phyloP scores from a whole-genome alignment of 1,140 invertebrate genomes.

The Tenebrio molitor region DNA sequence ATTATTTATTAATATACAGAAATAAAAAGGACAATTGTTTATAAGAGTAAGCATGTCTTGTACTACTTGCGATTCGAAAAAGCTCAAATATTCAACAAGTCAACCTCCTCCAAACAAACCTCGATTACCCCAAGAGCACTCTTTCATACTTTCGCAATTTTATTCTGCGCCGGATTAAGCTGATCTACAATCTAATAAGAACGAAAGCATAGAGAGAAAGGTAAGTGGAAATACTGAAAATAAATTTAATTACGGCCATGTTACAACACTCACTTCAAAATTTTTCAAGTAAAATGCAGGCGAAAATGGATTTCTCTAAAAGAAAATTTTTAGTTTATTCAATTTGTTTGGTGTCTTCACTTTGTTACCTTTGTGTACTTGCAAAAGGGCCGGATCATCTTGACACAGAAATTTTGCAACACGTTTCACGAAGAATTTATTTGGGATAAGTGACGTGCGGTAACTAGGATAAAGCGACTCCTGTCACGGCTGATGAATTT shows the following conservation, averaged over 20 bases:
- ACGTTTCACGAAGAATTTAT: not conserved
- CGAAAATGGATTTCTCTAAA: conserved; percentile 38
- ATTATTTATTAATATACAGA: conserved; percentile 41
- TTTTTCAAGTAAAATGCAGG: conserved; percentile 44
- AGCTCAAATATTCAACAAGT: conserved; percentile 28
- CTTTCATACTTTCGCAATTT: no score
- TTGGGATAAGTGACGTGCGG: no score
- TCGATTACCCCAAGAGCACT: not conserved
- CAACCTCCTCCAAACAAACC: not conserved
- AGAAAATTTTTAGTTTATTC: not conserved
- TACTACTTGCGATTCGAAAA: not conserved
- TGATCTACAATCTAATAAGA: not conserved
- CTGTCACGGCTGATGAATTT: no score
- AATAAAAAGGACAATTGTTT: conserved; percentile 36
- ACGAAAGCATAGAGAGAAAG: not conserved
- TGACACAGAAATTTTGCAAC: conserved; percentile 3
- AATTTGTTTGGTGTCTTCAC: not conserved
- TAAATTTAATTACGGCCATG: not conserved
- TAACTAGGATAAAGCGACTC: no score
- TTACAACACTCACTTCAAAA: conserved; percentile 42
- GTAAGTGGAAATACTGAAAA: conserved; percentile 28
- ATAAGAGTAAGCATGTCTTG: conserved; percentile 23
- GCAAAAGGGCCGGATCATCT: conserved; percentile 4
- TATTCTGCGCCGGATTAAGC: not conserved
- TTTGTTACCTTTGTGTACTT: conserved; percentile 13